These are phyloP conservation scores for Homarus americanus DNA, from an alignment of 1,140 invertebrate genomes.

Conservation along the genomic window DNA sequence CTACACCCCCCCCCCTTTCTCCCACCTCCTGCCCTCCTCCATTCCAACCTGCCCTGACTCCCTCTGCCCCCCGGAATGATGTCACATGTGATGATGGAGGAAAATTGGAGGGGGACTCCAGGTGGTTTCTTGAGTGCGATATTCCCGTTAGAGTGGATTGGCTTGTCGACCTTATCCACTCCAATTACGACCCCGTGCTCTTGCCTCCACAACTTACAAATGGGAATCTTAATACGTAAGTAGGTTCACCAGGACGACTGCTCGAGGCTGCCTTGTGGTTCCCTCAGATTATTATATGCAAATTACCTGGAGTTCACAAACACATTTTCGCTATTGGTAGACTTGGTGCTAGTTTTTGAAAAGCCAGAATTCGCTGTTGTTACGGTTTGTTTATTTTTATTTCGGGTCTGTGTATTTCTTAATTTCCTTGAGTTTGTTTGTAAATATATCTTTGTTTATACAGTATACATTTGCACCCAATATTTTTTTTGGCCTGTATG, in stretches of 20 bases:
- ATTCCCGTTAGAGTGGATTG: neutral
- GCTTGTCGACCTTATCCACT: neutral
- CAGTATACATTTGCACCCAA: neutral
- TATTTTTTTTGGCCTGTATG: neutral
- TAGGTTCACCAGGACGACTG: neutral
- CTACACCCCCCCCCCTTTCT: too few species aligned
- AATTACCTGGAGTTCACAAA: conserved; percentile 2
- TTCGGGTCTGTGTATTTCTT: too few species aligned
- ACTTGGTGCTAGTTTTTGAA: neutral
- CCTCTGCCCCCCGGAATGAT: neutral
- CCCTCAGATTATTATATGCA: conserved; percentile 30
- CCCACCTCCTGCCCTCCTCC: too few species aligned
- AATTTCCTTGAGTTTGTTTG: too few species aligned
- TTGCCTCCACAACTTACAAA: conserved; percentile 27
- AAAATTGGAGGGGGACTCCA: conserved; percentile 11
- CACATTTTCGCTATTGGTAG: neutral
- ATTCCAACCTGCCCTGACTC: too few species aligned
- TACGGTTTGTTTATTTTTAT: too few species aligned
- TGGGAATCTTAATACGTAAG: conserved; percentile 41
- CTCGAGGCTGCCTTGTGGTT: conserved; percentile 30
- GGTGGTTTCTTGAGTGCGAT: neutral
- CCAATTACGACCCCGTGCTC: neutral
- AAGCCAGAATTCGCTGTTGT: neutral
- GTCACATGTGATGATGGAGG: conserved; percentile 31
- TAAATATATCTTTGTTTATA: too few species aligned